Conservation (phyloP, 2,888 invertebrate species). For the Drosophila paucipuncta region DNA sequence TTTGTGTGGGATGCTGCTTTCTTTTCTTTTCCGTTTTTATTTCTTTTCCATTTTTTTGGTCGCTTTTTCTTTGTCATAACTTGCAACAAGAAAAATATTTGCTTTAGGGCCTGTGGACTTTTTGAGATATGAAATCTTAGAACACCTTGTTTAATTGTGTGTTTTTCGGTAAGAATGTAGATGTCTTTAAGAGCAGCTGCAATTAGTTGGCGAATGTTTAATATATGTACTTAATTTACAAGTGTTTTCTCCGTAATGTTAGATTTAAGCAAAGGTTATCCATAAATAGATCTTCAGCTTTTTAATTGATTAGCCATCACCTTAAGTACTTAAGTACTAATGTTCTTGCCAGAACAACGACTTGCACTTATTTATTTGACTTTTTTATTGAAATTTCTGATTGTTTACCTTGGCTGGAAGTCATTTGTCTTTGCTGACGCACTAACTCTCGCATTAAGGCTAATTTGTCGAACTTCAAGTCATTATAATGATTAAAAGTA, state of each 20-base stretch:
- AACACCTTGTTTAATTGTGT: slow-evolving; percentile 46
- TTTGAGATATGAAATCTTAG: slow-evolving; percentile 19
- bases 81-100: slow-evolving; percentile 45
- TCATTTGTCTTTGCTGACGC: slow-evolving; percentile 57
- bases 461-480: slow-evolving; percentile 77
- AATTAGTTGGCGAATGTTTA: background rate
- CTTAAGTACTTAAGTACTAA: slow-evolving; percentile 21
- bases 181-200: background rate
- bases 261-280: background rate
- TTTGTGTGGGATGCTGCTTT: slow-evolving; percentile 47
- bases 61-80: slow-evolving; percentile 66
- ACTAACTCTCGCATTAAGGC: slow-evolving; percentile 60
- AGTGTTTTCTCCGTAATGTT: background rate
- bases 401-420: slow-evolving; percentile 50
- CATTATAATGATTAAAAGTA: slow-evolving; percentile 81
- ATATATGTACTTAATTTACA: background rate
- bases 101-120: slow-evolving; percentile 5
- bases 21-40: slow-evolving; percentile 23
- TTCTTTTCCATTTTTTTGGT: slow-evolving; percentile 14
- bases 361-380: slow-evolving; percentile 18
- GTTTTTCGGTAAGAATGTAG: background rate
- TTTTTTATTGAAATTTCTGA: slow-evolving; percentile 28
- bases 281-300: background rate
- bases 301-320: slow-evolving; percentile 39
- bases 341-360: slow-evolving; percentile 6